Evolutionary conservation across 2,113 vertebrate genomes (phyloP).

Genomic region (Chaetops frenatus): DNA sequence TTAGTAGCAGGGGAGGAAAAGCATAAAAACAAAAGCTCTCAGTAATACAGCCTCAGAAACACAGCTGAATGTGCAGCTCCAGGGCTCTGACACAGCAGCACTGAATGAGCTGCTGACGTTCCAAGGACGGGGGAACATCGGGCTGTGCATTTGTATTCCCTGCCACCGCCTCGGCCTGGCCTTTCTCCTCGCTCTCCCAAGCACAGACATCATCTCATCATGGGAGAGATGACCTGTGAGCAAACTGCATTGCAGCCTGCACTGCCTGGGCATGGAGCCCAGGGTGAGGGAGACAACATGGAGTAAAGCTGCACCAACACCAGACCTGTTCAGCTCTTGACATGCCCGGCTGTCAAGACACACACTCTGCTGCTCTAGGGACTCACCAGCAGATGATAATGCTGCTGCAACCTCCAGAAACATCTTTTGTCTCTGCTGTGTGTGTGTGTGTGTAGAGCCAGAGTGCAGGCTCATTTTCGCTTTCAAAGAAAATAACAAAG

Average conservation of each 20-base stretch:
- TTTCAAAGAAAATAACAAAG: neutral
- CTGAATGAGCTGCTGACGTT: neutral
- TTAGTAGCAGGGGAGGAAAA: neutral
- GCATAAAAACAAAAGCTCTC: neutral
- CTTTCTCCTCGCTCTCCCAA: neutral
- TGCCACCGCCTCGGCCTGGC: neutral
- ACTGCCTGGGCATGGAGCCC: neutral
- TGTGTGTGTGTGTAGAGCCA: neutral
- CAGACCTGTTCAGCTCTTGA: neutral
- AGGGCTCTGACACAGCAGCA: neutral
- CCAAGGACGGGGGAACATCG: neutral
- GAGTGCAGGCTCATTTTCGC: neutral
- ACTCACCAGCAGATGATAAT: neutral
- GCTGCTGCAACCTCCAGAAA: neutral
- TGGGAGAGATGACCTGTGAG: neutral
- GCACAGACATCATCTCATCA: conserved; percentile 34
- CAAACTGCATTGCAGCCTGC: neutral
- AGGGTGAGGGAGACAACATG: neutral
- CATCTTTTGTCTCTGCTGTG: neutral
- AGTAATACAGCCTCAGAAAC: neutral
- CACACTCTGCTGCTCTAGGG: neutral
- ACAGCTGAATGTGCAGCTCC: neutral
- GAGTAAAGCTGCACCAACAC: neutral
- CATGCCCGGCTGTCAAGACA: neutral
- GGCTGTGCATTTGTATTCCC: conserved; percentile 10